Evolutionary conservation across 2,888 invertebrate genomes (phyloP), one percentile per base, ranked within the genome.

Genomic region (Plebejus melissa): DNA sequence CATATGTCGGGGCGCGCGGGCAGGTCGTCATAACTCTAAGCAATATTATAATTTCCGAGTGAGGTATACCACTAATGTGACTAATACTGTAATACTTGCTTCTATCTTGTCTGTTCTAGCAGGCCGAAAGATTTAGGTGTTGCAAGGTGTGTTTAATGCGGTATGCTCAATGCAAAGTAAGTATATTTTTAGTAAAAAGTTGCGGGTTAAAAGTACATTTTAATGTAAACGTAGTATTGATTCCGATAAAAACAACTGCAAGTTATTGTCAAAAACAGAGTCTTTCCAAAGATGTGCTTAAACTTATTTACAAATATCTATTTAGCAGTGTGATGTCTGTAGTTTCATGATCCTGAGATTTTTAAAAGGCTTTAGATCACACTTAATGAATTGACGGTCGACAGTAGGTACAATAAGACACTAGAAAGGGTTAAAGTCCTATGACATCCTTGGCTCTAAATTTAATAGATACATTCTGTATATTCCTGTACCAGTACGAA

Each of bases 1-100:
- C 90, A 85, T 87, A 87, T 90, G 88, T 88, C 90, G 86, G 84
- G 87, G 88, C 88, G 86, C 87, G 85, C 84, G 85, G 86, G 89
- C 90, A 86, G 87, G 89, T 88, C 90, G 89, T 89, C 90, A 90
- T 90, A 91, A 90, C 90, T 91, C 88, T 88, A 88, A 89, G 88
- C 86, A 90, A 92, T 93, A 92, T 91, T 92, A 93, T 93, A 91
- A 92, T 92, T 91, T 87, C 84, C 84, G 84, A 84, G 86, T 90
- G 88, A 91, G 90, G 89, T 92, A 92, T 87, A 88, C 87, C 88
- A 90, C 91, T 93, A 93, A 92, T 93, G 91, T 89, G 90, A 90
- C 91, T 90, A 92, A 93, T 93, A 93, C 93, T 91, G 88, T 91
- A 93, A 91, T 92, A 91, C 90, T 88, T 85, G 86, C 84, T 84